Conservation (phyloP, 2,888 invertebrate species). For the Lacanobia oleracea region DNA sequence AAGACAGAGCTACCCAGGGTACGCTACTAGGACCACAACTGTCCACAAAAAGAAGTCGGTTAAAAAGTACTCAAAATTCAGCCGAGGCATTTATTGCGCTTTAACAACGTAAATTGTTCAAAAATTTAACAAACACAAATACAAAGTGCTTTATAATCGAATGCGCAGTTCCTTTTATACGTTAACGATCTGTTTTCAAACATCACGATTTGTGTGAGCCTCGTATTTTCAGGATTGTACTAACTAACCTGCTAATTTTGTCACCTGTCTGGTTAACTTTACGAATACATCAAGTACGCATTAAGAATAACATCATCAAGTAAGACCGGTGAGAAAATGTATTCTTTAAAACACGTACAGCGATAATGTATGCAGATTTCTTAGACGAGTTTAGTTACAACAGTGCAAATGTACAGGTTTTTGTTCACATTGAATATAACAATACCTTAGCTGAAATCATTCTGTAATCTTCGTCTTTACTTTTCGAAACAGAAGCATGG, state of each 20-base stretch:
- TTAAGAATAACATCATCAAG: conserved; percentile 38
- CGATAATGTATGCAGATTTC: conserved; percentile 54
- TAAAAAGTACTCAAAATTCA: background rate
- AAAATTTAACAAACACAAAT: conserved; percentile 27
- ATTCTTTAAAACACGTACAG: conserved; percentile 55
- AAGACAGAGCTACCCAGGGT: conserved; percentile 51
- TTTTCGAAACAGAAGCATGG: background rate
- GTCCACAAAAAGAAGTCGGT: background rate
- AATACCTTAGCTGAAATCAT: conserved; percentile 10
- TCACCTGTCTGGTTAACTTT: conserved; percentile 36
- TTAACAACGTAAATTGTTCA: conserved; percentile 3
- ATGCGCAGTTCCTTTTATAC: conserved; percentile 24
- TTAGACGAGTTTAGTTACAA: conserved; percentile 44
- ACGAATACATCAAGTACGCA: conserved; percentile 29
- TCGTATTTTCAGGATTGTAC: conserved; percentile 43
- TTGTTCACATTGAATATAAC: conserved; percentile 2
- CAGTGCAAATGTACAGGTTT: conserved; percentile 16
- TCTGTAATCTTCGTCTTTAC: background rate
- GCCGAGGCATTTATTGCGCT: background rate
- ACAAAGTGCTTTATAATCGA: conserved; percentile 21
- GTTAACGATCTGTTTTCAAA: conserved; percentile 33
- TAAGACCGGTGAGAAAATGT: conserved; percentile 29
- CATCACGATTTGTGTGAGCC: conserved; percentile 47
- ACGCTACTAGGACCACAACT: conserved; percentile 23
- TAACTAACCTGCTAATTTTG: conserved; percentile 52